Conservation (phyloP, 92 coral and sea anemone genomes). For the Porites divaricata region DNA sequence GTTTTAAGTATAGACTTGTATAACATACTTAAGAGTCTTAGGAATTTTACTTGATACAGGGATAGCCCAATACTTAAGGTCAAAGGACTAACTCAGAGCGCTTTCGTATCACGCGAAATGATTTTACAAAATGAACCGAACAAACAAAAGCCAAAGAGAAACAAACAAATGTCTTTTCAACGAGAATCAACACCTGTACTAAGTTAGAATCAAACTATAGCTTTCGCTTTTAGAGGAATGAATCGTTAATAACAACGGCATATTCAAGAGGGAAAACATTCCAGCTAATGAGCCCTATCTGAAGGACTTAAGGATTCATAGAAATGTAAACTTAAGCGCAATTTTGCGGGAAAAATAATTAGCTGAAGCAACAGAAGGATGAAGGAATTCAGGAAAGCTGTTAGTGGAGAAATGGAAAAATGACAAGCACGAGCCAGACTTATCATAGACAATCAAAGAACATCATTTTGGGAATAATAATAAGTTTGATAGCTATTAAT, state of each 20-base stretch:
- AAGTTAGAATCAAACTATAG: neutral
- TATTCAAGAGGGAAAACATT: neutral
- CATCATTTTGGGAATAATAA: conserved; percentile 4
- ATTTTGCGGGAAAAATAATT: neutral
- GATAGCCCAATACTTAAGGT: conserved; percentile 12
- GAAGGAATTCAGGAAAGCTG: neutral
- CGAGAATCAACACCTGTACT: neutral
- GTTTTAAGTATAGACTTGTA: neutral
- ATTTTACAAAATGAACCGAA: conserved; percentile 1
- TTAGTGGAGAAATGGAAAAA: neutral
- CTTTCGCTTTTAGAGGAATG: neutral
- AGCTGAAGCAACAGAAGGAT: neutral
- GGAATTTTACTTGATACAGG: neutral
- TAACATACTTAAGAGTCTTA: neutral
- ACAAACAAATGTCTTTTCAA: conserved; percentile 17
- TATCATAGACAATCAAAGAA: conserved; percentile 21
- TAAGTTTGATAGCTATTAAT: conserved; percentile 15
- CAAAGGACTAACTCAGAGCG: conserved; percentile 9
- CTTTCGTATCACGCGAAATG: conserved; percentile 21
- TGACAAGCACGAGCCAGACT: conserved; percentile 26
- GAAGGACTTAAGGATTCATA: conserved; percentile 1
- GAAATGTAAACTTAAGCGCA: neutral
- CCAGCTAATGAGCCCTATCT: neutral
- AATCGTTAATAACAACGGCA: neutral
- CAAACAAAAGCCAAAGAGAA: neutral